These are phyloP conservation scores for Ladona fulva DNA, from an alignment of 1,140 invertebrate species.

Conservation along the genomic window DNA sequence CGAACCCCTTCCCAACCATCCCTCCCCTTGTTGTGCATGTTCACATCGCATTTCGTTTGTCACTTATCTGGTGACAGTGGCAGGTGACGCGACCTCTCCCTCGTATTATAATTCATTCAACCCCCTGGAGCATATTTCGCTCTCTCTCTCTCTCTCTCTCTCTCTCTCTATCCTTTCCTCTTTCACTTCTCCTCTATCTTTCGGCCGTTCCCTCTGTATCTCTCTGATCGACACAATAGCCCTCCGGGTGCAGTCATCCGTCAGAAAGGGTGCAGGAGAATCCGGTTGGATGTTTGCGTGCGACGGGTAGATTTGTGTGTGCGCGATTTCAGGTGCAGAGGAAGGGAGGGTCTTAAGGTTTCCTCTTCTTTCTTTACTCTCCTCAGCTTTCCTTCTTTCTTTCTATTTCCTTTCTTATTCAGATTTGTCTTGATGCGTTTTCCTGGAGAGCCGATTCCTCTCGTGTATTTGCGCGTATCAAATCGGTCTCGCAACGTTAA, in stretches of 20 bases:
- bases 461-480: neutral
- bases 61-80: constrained; percentile 7
- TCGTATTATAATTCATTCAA: neutral
- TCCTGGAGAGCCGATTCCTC: neutral
- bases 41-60: constrained; percentile 4
- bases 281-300: neutral
- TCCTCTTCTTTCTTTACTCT: neutral
- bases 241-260: neutral
- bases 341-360: neutral
- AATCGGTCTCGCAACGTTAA: neutral
- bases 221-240: neutral
- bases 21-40: neutral
- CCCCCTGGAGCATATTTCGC: neutral
- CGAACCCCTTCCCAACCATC: neutral
- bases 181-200: neutral
- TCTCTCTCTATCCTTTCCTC: neutral
- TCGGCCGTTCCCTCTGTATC: no score
- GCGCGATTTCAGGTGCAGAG: neutral
- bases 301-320: neutral
- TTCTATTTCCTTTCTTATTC: neutral
- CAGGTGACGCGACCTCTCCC: neutral
- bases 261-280: neutral
- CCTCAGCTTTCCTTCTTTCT: neutral
- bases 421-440: neutral
- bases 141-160: neutral